Evolutionary conservation across 1,140 invertebrate genomes (phyloP), one percentile per base, ranked within the genome.

Genomic region (Mizuhopecten yessoensis): DNA sequence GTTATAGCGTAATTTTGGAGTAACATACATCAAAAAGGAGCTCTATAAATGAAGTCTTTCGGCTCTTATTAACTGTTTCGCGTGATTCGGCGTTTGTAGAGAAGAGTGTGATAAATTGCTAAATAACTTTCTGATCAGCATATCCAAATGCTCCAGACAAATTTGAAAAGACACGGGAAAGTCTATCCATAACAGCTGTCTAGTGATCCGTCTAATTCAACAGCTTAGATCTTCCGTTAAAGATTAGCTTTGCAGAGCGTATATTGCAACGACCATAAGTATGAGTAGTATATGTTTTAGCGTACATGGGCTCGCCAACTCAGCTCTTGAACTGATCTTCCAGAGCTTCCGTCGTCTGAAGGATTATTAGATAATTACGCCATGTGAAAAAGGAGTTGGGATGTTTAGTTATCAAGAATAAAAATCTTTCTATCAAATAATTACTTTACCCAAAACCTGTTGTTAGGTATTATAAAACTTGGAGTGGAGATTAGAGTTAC

Each of bases 121-220:
- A 45, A 90, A 90, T 87, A 90, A 87, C 87, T 87, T 87, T 90
- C 45, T 87, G 89, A 90, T 90, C 86, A 90, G 42, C 87, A 87
- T 90, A 87, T 90, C 86, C 86, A 39, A 87, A 90, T 87, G 45
- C 49, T 45, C 86, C 86, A 90, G 89, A 90, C 89, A 90, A 90
- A 90, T 90, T 90, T 87, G 39, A 90, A 87, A 90, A 87, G 87
- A 34, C 39, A 90, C 39, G 86, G 20, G 87, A 90, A 86, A 90
- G 89, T 87, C 87, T 34, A 86, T 87, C 33, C 45, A 34, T n/a
- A 87, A 34, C 33, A 39, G 42, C 86, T n/a, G 34, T n/a, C 87
- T 90, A 49, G 89, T 87, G 39, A 49, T 90, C 42, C 33, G 87
- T 39, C 86, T 87, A 87, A 90, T 45, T 87, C 87, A 49, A 23